Base-by-base conservation (phyloP, 2,888 invertebrate genomes). In the Tetrapedia diversipes region DNA sequence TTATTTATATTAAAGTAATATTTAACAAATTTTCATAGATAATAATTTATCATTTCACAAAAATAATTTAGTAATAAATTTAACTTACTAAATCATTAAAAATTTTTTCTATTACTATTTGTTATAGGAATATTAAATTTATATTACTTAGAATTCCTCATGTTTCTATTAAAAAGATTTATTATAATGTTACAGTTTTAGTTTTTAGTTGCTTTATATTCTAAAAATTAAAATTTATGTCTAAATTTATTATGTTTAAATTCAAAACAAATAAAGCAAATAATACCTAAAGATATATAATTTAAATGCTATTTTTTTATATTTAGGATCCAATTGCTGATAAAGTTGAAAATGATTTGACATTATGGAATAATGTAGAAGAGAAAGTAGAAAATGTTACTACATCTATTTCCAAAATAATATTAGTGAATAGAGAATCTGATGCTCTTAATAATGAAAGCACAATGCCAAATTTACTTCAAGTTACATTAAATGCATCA, bases 361-460 rank as follows among this genome's bases (percentile, higher is more conserved):
- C 64, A 16, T 39, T 22, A 7, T 24, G 64, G 6, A 49, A 66
- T 4, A 67, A 61, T 22, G 6, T 32, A 32, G 56, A 77, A 22
- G 61, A 82, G n/a, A 37, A 71, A 27, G 27, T 76, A n/a, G 71
- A 83, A 14, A 76, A 85, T 69, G 41, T 76, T 22, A 68, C 65
- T 57, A 39, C 64, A 27, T 71, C 59, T 27, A 37, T 85, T 37
- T 86, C 89, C 4, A 68, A 68, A 22, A 67, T 86, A 45, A 64
- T 86, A 2, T 19, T 88, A 3, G 41, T 79, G 27, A 79, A 87
- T 32, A 59, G 64, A 34, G 10, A 65, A 11, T 79, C 85, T 22
- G 85, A 83, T 34, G 79, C 85, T 49, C 83, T 85, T 66, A 79
- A 70, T 49, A 70, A 54, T 32, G 27, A 34, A 47, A 64, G 16